Evolutionary conservation across 2,113 vertebrate species (phyloP), one percentile per base, ranked within the genome.

Genomic region (Cichladusa arquata): DNA sequence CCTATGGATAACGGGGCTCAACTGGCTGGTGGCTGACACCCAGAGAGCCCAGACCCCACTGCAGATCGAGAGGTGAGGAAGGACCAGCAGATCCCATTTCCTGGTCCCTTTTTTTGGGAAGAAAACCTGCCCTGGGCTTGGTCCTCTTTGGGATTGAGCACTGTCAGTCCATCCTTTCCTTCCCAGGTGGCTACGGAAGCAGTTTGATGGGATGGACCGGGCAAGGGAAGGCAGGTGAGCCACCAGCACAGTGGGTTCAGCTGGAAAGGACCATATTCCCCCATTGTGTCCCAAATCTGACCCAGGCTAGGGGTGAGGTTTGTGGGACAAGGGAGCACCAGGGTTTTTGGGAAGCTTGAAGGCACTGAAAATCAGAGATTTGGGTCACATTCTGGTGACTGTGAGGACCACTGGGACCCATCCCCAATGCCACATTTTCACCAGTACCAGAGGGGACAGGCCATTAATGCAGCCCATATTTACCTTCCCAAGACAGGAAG

Each of bases 161-260:
- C 4, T 10, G 0, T 62, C 28, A 51, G 29, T 57, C 77, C 48
- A 34, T 86, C 45, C 15, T 12, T 79, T 90, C 50, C 50, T 72
- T 76, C 26, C 28, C 94, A 99, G 98, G 96, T 99, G 98, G 98
- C 96, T 99, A 79, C 91, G 98, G 93, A 99, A 98, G 70, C 98
- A 98, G 97, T 99, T 98, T 88, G 98, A 98, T 9, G 90, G 96
- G 69, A 98, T 98, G 98, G 98, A 99, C 96, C 95, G 98, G 88
- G 98, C 78, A 0, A 97, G 97, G 56, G 98, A 99, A 92, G 98
- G 98, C 97, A 98, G 98, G 98, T 99, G 96, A 95, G 98, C 28
- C 25, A 6, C 18, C 4, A 3, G 5, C 54, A 45, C 0, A 0
- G 9, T 61, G 73, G 33, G 18, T 78, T 87, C 2, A 2, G 34